A percentile compares a stretch with the other conserved stretches of the same genome.
Conservation (phyloP, 1,140 invertebrate genomes). For the Helicoverpa zea region DNA sequence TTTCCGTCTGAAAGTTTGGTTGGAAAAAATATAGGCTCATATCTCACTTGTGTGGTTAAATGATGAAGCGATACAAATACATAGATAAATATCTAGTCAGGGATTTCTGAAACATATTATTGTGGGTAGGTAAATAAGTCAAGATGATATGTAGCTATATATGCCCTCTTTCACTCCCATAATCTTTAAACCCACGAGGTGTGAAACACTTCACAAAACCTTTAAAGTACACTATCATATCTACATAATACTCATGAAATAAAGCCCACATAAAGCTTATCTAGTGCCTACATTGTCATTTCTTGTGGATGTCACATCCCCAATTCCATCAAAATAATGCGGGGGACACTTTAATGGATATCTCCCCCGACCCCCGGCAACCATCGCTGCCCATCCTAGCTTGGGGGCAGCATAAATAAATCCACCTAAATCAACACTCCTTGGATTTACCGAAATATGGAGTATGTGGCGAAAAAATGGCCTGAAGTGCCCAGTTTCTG, state of each 20-base stretch:
- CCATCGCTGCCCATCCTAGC: constrained; percentile 12
- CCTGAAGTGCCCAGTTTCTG: constrained; percentile 5
- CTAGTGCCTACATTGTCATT: not conserved
- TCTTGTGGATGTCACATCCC: not conserved
- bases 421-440: constrained; percentile 37
- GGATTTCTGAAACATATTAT: too few relatives aligned
- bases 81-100: too few relatives aligned
- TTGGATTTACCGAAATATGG: constrained; percentile 25
- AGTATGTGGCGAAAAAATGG: constrained; percentile 17
- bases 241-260: not conserved
- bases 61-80: too few relatives aligned
- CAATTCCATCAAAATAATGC: constrained; percentile 16
- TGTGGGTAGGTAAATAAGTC: too few relatives aligned
- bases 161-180: too few relatives aligned
- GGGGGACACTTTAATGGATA: constrained; percentile 26
- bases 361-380: not conserved
- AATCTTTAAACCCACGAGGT: too few relatives aligned
- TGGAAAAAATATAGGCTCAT: too few relatives aligned
- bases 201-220: too few relatives aligned
- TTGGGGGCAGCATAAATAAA: constrained; percentile 37
- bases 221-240: not conserved
- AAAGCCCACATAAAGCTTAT: not conserved
- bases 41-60: too few relatives aligned
- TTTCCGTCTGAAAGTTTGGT: too few relatives aligned
- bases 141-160: too few relatives aligned